Percentiles rank a stretch among this genome's conserved stretches.
Evolutionary conservation across 2,797 vertebrate genomes (phyloP).

Genomic region (Astyanax mexicanus): DNA sequence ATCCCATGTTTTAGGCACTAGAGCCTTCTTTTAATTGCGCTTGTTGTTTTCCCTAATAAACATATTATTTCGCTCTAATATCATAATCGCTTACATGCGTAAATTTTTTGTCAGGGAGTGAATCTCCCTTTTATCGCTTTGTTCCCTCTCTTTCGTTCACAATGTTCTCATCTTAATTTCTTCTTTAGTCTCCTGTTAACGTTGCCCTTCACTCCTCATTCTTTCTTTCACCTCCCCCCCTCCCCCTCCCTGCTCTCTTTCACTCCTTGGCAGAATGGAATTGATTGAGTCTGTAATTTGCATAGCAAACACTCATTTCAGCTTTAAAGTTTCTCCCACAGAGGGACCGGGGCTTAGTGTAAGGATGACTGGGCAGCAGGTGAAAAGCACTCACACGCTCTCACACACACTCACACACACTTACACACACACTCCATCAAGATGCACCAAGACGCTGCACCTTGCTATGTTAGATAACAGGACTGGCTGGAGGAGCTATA

Average conservation of each 20-base stretch:
- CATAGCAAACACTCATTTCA: conserved; percentile 35
- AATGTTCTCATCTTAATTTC: neutral
- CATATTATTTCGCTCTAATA: too few relatives aligned
- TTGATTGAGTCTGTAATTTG: conserved; percentile 44
- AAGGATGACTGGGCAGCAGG: neutral
- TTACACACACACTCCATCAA: conserved; percentile 2
- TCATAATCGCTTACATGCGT: too few relatives aligned
- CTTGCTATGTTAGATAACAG: neutral
- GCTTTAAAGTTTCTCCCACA: conserved; percentile 16
- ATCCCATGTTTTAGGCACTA: too few relatives aligned
- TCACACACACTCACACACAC: conserved; percentile 26
- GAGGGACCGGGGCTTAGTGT: neutral
- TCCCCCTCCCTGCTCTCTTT: neutral
- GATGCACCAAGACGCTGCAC: conserved; percentile 2
- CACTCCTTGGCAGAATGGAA: conserved; percentile 38
- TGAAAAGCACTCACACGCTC: conserved; percentile 16
- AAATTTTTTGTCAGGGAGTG: too few relatives aligned
- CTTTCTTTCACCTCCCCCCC: neutral
- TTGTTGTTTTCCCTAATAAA: too few relatives aligned
- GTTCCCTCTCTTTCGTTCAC: neutral
- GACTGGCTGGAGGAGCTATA: neutral
- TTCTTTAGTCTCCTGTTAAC: conserved; percentile 2
- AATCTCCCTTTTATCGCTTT: too few relatives aligned
- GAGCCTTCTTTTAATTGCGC: too few relatives aligned
- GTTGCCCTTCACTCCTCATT: neutral